Evolutionary conservation across 2,113 vertebrate genomes (phyloP).

Genomic region (Leptosomus discolor): DNA sequence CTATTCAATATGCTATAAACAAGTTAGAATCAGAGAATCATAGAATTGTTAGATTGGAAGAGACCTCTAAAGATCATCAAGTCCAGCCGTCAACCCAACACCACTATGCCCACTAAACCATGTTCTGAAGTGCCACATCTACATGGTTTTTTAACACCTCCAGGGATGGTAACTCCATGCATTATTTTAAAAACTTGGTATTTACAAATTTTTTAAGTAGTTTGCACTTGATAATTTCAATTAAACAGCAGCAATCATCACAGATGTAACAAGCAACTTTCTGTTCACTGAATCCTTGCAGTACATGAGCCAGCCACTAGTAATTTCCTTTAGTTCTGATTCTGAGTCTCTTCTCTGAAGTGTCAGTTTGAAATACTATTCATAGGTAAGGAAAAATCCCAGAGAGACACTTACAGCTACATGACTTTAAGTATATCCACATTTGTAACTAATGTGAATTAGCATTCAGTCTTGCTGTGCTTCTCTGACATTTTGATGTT

Average conservation of each 20-base stretch:
- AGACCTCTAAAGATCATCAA: too few species aligned
- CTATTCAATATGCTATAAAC: background rate
- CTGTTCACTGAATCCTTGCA: conserved; percentile 15
- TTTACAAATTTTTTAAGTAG: conserved; percentile 44
- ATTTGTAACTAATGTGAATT: background rate
- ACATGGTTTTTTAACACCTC: too few species aligned
- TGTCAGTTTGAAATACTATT: background rate
- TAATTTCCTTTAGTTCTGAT: conserved; percentile 51
- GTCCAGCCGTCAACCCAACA: too few species aligned
- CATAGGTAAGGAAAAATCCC: background rate
- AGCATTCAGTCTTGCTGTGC: background rate
- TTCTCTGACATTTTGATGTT: background rate
- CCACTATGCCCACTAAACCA: too few species aligned
- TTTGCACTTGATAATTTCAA: conserved; percentile 34
- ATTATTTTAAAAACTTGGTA: conserved; percentile 17
- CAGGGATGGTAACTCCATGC: background rate
- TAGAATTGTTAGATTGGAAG: too few species aligned
- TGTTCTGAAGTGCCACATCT: too few species aligned
- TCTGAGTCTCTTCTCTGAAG: background rate
- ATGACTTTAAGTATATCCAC: background rate
- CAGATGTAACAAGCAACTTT: conserved; percentile 32
- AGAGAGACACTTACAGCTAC: background rate
- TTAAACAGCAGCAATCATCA: background rate
- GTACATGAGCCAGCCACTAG: background rate
- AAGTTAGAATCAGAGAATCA: too few species aligned